phyloP scores from a whole-genome alignment of 2,797 vertebrate genomes.

The Neostethus bicornis region DNA sequence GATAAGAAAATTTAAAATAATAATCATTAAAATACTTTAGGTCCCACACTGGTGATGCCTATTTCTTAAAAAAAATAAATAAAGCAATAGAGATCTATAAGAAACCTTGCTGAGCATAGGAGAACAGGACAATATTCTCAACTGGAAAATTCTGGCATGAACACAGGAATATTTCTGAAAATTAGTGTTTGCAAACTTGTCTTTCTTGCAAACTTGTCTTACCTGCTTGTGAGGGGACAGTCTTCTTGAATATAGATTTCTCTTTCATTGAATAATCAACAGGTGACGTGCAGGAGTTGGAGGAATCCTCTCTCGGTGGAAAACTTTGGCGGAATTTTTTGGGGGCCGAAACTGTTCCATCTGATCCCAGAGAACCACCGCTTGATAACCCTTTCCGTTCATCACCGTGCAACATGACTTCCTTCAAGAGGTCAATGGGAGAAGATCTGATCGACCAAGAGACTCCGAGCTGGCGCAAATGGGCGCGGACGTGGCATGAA shows the following conservation, averaged over 20 bases:
- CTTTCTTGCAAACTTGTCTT: constrained; percentile 6
- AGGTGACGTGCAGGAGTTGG: constrained; percentile 67
- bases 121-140: too few species aligned
- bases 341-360: constrained; percentile 68
- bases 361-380: constrained; percentile 22
- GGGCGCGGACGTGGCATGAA: constrained; percentile 90
- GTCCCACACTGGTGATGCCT: too few species aligned
- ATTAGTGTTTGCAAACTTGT: too few species aligned
- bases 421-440: constrained; percentile 83
- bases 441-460: constrained; percentile 88
- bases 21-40: too few species aligned
- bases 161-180: too few species aligned
- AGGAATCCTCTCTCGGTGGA: constrained; percentile 31
- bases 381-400: constrained; percentile 70
- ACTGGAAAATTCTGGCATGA: too few species aligned
- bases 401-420: constrained; percentile 84
- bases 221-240: constrained; percentile 69
- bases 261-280: constrained; percentile 86
- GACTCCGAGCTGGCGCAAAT: constrained; percentile 89
- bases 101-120: too few species aligned
- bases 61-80: too few species aligned
- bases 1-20: too few species aligned
- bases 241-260: constrained; percentile 77
- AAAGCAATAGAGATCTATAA: too few species aligned
- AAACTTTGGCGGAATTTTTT: constrained; percentile 76